Evolutionary conservation across 2,888 invertebrate species (phyloP).

Genomic region (Xylocampa areola): DNA sequence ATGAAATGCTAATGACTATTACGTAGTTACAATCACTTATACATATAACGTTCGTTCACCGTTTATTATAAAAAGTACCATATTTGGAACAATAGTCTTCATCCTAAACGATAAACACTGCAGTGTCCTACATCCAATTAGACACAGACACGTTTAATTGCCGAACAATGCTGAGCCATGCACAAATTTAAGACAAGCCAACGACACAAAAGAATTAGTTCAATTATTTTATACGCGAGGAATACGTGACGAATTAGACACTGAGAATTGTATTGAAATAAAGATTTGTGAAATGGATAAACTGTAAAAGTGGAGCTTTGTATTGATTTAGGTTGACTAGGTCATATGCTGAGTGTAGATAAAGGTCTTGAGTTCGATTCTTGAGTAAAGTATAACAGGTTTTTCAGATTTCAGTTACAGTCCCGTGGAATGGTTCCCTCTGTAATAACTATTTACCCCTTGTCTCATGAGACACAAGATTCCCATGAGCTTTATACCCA

Average conservation of each 20-base stretch:
- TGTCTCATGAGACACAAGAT: not conserved
- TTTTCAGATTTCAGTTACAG: not conserved
- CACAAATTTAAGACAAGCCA: slow-evolving; percentile 53
- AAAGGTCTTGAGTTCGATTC: too few species aligned
- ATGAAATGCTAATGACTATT: slow-evolving; percentile 53
- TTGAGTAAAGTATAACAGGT: not conserved
- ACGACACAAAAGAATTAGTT: slow-evolving; percentile 37
- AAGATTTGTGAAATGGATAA: slow-evolving; percentile 6
- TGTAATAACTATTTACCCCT: not conserved
- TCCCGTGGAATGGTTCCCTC: too few species aligned
- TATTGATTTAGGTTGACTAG: too few species aligned
- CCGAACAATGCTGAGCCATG: slow-evolving; percentile 52
- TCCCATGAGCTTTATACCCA: not conserved
- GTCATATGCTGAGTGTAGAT: too few species aligned
- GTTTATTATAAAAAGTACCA: slow-evolving; percentile 43
- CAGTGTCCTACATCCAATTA: slow-evolving; percentile 50
- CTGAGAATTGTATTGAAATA: slow-evolving; percentile 6
- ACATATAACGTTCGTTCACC: slow-evolving; percentile 45
- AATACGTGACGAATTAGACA: slow-evolving; percentile 39
- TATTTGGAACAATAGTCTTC: slow-evolving; percentile 46
- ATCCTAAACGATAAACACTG: slow-evolving; percentile 53
- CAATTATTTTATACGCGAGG: slow-evolving; percentile 32
- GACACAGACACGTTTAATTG: slow-evolving; percentile 47
- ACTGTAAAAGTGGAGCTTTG: not conserved
- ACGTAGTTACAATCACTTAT: slow-evolving; percentile 52